Evolutionary conservation across 2,113 vertebrate genomes (phyloP).

Genomic region (Megalops atlanticus): DNA sequence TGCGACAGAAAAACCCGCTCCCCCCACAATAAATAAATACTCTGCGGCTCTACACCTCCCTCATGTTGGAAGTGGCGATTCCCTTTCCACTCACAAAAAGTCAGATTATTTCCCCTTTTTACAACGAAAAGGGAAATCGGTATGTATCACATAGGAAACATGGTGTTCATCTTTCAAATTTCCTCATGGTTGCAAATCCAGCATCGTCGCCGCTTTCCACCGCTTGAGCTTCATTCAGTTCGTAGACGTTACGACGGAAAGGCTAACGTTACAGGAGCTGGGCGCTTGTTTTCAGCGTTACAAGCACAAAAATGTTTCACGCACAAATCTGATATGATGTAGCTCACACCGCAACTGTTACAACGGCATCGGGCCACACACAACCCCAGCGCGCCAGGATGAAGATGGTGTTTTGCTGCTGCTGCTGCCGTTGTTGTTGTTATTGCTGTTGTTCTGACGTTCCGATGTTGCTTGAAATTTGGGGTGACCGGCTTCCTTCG

Average conservation of each 20-base stretch:
- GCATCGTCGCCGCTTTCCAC: constrained; percentile 48
- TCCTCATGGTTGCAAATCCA: constrained; percentile 56
- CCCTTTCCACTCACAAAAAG: constrained; percentile 50
- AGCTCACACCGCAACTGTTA: constrained; percentile 14
- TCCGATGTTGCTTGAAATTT: constrained; percentile 24
- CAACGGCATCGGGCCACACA: not conserved
- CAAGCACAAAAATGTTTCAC: not conserved
- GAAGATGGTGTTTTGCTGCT: constrained; percentile 25
- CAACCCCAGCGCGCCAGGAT: constrained; percentile 18
- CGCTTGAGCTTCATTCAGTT: constrained; percentile 38
- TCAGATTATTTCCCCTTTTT: constrained; percentile 41
- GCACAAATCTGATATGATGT: not conserved
- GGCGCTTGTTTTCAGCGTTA: constrained; percentile 17
- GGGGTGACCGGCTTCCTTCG: constrained; percentile 20
- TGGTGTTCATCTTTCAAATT: constrained; percentile 55
- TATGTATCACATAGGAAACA: constrained; percentile 52
- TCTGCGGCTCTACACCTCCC: constrained; percentile 56
- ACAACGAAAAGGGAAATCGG: constrained; percentile 40
- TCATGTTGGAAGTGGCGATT: constrained; percentile 57
- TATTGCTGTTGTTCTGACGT: not conserved
- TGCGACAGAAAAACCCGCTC: constrained; percentile 44
- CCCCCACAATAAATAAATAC: constrained; percentile 55
- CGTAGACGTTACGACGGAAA: constrained; percentile 49
- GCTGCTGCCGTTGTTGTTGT: not conserved
- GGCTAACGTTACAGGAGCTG: too few relatives aligned